Conservation (phyloP, 2,888 invertebrate species). For the Odontocerum albicorne region DNA sequence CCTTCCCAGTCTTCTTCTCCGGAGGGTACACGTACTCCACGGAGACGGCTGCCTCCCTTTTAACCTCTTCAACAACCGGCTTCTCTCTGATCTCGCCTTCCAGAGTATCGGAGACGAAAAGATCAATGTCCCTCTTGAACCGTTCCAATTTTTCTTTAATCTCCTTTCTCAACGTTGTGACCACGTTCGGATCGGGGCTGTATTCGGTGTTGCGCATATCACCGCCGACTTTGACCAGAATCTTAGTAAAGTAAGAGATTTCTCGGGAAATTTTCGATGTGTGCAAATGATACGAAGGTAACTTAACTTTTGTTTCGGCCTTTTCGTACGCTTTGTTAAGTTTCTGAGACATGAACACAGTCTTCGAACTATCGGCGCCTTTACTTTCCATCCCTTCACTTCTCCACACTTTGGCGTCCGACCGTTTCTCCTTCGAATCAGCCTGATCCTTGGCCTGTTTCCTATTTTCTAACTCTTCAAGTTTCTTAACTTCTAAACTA, state of each 20-base stretch:
- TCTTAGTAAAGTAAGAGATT: slow-evolving; percentile 25
- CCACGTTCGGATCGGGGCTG: slow-evolving; percentile 5
- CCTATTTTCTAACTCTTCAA: no score
- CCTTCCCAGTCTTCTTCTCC: slow-evolving; percentile 20
- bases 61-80: background rate
- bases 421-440: slow-evolving; percentile 7
- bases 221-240: slow-evolving; percentile 17
- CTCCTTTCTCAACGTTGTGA: slow-evolving; percentile 12
- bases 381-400: slow-evolving; percentile 28
- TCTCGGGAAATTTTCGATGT: slow-evolving; percentile 24
- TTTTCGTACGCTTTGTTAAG: slow-evolving; percentile 29
- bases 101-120: slow-evolving; percentile 18
- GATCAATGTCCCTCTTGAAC: slow-evolving; percentile 18
- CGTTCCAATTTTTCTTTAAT: slow-evolving; percentile 19
- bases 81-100: slow-evolving; percentile 18
- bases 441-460: background rate
- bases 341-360: slow-evolving; percentile 31
- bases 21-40: slow-evolving; percentile 23
- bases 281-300: slow-evolving; percentile 16
- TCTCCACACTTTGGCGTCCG: slow-evolving; percentile 24
- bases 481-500: no score
- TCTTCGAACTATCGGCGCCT: slow-evolving; percentile 21
- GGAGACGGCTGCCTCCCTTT: background rate
- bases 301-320: slow-evolving; percentile 12
- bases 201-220: slow-evolving; percentile 27